Percentiles rank a stretch among this genome's conserved stretches.
Evolutionary conservation across 2,797 vertebrate species (phyloP).

Genomic region (Liasis olivaceus): DNA sequence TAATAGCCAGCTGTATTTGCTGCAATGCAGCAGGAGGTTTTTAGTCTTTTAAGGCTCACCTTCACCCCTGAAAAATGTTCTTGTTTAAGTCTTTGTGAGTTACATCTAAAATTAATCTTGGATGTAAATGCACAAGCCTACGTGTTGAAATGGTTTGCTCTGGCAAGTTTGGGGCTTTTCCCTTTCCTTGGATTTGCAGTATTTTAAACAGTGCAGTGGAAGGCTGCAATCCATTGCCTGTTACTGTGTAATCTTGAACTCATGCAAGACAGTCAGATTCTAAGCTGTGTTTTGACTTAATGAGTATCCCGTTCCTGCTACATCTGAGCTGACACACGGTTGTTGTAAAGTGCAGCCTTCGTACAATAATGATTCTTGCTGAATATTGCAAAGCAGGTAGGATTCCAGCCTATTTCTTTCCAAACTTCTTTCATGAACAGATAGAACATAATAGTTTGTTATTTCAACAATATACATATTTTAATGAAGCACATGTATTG

Average conservation of each 20-base stretch:
- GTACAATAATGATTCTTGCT: conserved; percentile 18
- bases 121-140: background rate
- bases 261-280: conserved; percentile 17
- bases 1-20: background rate
- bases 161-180: conserved; percentile 39
- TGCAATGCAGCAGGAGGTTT: background rate
- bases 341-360: conserved; percentile 39
- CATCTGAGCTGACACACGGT: conserved; percentile 64
- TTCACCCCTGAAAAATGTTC: background rate
- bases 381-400: conserved; percentile 59
- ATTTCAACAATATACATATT: background rate
- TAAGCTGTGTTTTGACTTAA: conserved; percentile 61
- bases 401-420: conserved; percentile 10
- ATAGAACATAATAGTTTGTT: background rate
- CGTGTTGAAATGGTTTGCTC: background rate
- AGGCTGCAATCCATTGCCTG: conserved; percentile 52
- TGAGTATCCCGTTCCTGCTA: conserved; percentile 57
- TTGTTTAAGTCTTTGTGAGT: background rate
- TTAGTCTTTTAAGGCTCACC: background rate
- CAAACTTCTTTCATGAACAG: conserved; percentile 11
- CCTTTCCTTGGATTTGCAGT: conserved; percentile 30
- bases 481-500: background rate
- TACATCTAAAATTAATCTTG: background rate
- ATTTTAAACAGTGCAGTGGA: conserved; percentile 46
- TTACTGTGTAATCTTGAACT: conserved; percentile 39